Evolutionary conservation across 2,113 vertebrate genomes (phyloP), one percentile per base, ranked within the genome.

Genomic region (Anarrhichthys ocellatus): DNA sequence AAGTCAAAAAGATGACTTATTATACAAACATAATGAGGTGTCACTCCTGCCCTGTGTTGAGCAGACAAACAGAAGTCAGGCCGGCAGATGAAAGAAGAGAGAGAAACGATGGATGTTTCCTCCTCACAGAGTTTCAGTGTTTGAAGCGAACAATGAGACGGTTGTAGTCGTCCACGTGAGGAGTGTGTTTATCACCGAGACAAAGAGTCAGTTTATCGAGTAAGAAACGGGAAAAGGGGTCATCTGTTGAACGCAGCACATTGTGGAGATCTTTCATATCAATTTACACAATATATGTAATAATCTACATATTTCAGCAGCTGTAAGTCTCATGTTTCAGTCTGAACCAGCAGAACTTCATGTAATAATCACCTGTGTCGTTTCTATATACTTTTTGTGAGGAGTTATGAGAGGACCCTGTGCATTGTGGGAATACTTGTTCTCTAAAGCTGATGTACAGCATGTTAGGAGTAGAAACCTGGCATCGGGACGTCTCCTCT

Each of bases 161-260:
- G 63, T 27, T 91, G 92, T 92, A 13, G 46, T 27, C 24, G 27
- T 77, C 84, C 79, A 24, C 83, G 89, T 91, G 89, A 90, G 91
- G 68, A 86, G 80, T 74, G 69, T 59, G 82, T 92, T 81, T 84
- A 74, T 56, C 66, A n/a, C 9, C 70, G 24, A 29, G 65, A 95
- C 94, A 95, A 95, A 94, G 94, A 85, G 54, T 15, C 76, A 20
- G 76, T 87, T 90, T 86, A 85, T 93, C 50, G 72, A 54, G 72
- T 66, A 11, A 75, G 77, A 82, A 73, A 81, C 46, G 76, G 13
- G 71, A 2, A 50, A 68, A 73, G 24, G 24, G 44, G 76, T 74
- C 63, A 74, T 73, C 36, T 7, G 50, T 34, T 59, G n/a, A 73
- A 78, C 68, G 64, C 62, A 56, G 78, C 54, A 50, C 81, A 75